Evolutionary conservation across 2,797 vertebrate genomes (phyloP).

Genomic region (Columba guinea): DNA sequence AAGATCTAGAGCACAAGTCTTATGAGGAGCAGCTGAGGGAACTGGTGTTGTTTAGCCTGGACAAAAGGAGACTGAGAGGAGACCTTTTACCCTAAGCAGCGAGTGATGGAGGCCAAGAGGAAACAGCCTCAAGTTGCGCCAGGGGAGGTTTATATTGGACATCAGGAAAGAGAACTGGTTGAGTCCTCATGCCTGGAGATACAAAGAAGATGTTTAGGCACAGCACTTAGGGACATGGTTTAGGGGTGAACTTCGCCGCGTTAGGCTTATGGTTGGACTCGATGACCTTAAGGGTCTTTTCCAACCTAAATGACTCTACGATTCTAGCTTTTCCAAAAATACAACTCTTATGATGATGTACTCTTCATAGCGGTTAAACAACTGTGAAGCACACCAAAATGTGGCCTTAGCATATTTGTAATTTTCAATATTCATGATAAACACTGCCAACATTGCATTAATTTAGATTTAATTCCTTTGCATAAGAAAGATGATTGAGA

Average conservation of each 20-base stretch:
- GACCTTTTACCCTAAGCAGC: not conserved
- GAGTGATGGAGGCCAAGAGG: accelerated
- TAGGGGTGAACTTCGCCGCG: not conserved
- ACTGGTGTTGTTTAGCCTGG: not conserved
- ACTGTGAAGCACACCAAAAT: not conserved
- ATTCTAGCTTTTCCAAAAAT: not conserved
- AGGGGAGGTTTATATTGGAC: not conserved
- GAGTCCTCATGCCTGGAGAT: not conserved
- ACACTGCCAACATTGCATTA: not conserved
- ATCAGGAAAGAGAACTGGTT: not conserved
- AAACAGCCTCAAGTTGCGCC: not conserved
- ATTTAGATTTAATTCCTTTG: not conserved
- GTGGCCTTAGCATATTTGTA: not conserved
- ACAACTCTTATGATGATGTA: not conserved
- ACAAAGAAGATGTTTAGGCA: not conserved
- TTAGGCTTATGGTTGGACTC: not conserved
- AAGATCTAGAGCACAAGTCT: not conserved
- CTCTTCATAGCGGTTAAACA: not conserved
- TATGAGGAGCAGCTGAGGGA: not conserved
- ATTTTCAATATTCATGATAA: not conserved
- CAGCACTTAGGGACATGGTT: not conserved
- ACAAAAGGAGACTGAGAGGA: not conserved
- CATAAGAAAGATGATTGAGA: not conserved
- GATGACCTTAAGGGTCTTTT: not conserved
- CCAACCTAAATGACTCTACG: not conserved